These are phyloP conservation scores for Hapalemur alaotrensis DNA, from an alignment of 2,797 vertebrate genomes.

Conservation along the genomic window DNA sequence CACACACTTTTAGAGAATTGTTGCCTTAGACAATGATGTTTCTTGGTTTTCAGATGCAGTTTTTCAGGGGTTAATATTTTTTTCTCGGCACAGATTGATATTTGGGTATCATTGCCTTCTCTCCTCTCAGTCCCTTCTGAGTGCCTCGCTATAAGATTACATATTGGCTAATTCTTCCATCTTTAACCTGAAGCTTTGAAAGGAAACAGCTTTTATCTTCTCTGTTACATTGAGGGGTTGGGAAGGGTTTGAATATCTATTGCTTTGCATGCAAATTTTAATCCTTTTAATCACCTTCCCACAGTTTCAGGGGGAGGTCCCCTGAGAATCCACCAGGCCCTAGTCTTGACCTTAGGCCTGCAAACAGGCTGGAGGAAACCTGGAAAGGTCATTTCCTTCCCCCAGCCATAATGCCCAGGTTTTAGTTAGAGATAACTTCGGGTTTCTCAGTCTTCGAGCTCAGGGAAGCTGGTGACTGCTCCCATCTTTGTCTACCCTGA, in stretches of 20 bases:
- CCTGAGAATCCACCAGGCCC: background rate
- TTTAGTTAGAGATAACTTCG: slow-evolving; percentile 75
- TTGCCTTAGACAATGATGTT: background rate
- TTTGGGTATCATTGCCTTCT: slow-evolving; percentile 54
- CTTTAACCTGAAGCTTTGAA: slow-evolving; percentile 64
- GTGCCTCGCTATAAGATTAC: slow-evolving; percentile 31
- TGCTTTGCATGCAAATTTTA: slow-evolving; percentile 57
- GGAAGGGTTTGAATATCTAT: slow-evolving; percentile 34
- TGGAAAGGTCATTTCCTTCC: slow-evolving; percentile 50
- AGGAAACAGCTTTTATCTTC: slow-evolving; percentile 74
- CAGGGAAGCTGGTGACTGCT: slow-evolving; percentile 50
- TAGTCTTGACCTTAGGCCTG: background rate
- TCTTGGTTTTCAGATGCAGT: background rate
- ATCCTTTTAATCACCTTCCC: slow-evolving; percentile 63
- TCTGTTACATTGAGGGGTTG: slow-evolving; percentile 56
- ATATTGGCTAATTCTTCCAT: slow-evolving; percentile 60
- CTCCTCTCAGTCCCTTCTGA: background rate
- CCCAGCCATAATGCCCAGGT: slow-evolving; percentile 51
- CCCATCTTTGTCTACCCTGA: background rate
- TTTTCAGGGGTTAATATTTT: slow-evolving; percentile 54
- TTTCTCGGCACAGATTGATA: slow-evolving; percentile 57
- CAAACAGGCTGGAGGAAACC: slow-evolving; percentile 42
- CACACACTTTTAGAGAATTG: background rate
- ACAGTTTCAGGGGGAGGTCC: background rate
- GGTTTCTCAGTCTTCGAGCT: slow-evolving; percentile 46